phyloP scores from a whole-genome alignment of 2,888 invertebrate species.

The Cheiracanthium punctorium region DNA sequence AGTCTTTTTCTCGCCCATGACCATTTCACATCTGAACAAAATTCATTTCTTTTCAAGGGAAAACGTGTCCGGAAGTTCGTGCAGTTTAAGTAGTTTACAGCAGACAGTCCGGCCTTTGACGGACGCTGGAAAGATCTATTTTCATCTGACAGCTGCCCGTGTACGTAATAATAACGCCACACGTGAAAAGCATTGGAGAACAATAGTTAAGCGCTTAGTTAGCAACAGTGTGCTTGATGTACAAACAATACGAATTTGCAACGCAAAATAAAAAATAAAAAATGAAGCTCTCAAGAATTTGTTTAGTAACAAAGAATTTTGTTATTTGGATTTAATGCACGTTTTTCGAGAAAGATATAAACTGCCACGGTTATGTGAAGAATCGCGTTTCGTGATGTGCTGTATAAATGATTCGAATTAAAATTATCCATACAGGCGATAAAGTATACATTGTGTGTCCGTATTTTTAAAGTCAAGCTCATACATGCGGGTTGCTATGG shows the following conservation, averaged over 20 bases:
- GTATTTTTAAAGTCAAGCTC: too few relatives aligned
- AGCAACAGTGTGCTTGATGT: not conserved
- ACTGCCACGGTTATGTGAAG: not conserved
- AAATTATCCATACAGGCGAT: too few relatives aligned
- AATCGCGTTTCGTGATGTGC: not conserved
- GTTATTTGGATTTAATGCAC: not conserved
- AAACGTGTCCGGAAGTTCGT: not conserved
- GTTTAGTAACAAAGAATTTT: not conserved
- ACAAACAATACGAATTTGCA: not conserved
- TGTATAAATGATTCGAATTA: too few relatives aligned
- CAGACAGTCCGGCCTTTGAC: slow-evolving; percentile 7
- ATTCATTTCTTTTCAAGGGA: not conserved
- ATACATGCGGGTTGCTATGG: too few relatives aligned
- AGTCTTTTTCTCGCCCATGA: not conserved
- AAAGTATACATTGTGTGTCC: too few relatives aligned
- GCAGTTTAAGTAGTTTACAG: not conserved
- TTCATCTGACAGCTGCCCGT: not conserved
- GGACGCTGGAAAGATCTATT: not conserved
- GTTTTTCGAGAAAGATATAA: not conserved
- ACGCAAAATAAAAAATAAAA: not conserved
- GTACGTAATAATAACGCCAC: not conserved
- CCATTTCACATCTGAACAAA: not conserved
- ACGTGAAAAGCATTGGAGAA: not conserved
- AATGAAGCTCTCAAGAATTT: too few relatives aligned
- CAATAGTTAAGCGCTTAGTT: not conserved